phyloP scores from a whole-genome alignment of 2,113 vertebrate species.

The Pseudorhombus dupliciocellatus region DNA sequence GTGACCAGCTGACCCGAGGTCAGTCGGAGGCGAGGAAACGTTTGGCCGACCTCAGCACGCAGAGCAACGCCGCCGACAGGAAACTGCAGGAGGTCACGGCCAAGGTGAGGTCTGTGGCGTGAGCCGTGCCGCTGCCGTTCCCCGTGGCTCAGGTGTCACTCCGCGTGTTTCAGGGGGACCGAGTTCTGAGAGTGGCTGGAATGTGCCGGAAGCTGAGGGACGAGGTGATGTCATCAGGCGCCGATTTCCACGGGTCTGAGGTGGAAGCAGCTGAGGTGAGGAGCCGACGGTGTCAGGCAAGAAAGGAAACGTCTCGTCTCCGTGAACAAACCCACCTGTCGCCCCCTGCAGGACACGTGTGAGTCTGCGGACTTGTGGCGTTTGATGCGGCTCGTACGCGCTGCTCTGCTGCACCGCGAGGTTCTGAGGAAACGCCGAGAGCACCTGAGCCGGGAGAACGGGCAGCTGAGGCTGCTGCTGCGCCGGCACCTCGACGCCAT shows the following conservation, averaged over 20 bases:
- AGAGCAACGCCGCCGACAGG: not conserved
- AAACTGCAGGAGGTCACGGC: slow-evolving; percentile 6
- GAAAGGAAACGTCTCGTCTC: too few relatives aligned
- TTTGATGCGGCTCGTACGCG: not conserved
- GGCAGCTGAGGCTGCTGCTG: slow-evolving; percentile 30
- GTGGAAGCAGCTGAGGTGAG: not conserved
- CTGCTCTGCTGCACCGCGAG: not conserved
- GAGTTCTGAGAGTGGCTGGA: not conserved
- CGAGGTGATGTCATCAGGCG: not conserved
- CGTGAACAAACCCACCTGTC: not conserved
- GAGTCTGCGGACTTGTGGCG: not conserved
- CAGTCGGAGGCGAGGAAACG: not conserved
- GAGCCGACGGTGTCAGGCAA: not conserved
- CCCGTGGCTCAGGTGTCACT: not conserved
- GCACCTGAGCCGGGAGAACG: slow-evolving; percentile 32
- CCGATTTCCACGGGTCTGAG: not conserved
- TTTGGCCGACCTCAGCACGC: slow-evolving; percentile 21
- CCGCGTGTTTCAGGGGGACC: slow-evolving; percentile 38
- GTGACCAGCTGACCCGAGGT: not conserved
- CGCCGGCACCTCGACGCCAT: slow-evolving; percentile 31
- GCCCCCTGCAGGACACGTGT: not conserved
- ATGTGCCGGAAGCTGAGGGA: slow-evolving; percentile 30
- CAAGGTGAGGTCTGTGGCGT: slow-evolving; percentile 24
- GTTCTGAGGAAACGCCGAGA: not conserved
- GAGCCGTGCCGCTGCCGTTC: not conserved